Conservation (phyloP, 2,113 vertebrate species). For the Eulemur macaco region DNA sequence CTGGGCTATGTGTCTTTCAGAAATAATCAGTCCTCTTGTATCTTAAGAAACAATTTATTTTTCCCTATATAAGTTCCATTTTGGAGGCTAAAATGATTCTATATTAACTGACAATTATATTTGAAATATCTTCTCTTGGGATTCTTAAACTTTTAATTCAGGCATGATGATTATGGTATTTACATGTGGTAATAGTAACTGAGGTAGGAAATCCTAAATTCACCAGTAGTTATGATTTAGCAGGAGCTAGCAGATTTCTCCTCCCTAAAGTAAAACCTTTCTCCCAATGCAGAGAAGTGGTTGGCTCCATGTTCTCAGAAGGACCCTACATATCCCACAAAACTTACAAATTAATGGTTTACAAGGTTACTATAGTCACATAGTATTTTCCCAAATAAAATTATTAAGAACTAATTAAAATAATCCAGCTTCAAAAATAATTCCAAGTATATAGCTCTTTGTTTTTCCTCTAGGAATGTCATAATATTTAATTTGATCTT, state of each 20-base stretch:
- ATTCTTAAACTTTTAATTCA: background rate
- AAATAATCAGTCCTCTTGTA: background rate
- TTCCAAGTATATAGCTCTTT: background rate
- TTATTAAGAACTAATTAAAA: background rate
- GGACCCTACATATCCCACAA: background rate
- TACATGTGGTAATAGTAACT: background rate
- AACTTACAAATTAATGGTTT: background rate
- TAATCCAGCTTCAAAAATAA: background rate
- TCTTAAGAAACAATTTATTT: background rate
- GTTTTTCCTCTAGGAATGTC: background rate
- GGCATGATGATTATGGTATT: background rate
- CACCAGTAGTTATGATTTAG: background rate
- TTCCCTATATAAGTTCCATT: background rate
- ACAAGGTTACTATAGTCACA: background rate
- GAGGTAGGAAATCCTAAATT: background rate
- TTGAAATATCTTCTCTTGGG: background rate
- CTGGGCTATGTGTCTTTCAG: background rate
- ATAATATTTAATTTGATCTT: background rate
- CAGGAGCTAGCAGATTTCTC: background rate
- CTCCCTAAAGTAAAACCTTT: background rate
- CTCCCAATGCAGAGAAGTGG: background rate
- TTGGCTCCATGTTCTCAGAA: background rate
- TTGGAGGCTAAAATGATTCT: background rate
- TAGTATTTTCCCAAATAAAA: background rate
- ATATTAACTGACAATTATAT: background rate